A percentile compares a stretch with the other conserved stretches of the same genome.
Conservation (phyloP, 2,888 invertebrate genomes). For the Muschampia plurimacula region DNA sequence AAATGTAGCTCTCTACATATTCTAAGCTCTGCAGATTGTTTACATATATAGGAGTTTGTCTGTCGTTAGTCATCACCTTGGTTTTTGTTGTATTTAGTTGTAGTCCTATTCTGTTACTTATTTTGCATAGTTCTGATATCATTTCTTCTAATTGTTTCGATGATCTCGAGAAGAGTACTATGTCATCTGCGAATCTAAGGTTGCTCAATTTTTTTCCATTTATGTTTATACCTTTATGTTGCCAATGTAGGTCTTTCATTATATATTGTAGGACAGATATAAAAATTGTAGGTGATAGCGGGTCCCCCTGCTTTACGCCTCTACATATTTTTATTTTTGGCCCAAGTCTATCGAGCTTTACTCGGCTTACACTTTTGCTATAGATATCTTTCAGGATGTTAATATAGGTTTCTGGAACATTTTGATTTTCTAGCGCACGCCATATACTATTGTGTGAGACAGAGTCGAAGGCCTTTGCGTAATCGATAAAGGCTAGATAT, state of each 20-base stretch:
- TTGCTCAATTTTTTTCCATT: not conserved
- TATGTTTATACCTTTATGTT: not conserved
- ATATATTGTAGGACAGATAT: not conserved
- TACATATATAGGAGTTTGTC: not conserved
- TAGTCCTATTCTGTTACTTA: not conserved
- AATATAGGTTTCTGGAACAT: too few relatives aligned
- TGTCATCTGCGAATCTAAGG: constrained; percentile 4
- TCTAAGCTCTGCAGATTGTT: not conserved
- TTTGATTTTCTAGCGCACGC: too few relatives aligned
- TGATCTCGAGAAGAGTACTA: not conserved
- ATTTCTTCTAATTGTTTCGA: not conserved
- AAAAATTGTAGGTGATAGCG: not conserved
- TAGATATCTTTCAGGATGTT: not conserved
- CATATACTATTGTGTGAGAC: too few relatives aligned
- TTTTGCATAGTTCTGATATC: not conserved
- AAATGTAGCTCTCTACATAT: not conserved
- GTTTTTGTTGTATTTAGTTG: not conserved
- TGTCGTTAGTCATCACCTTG: not conserved
- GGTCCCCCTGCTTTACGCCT: not conserved
- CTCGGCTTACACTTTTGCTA: not conserved
- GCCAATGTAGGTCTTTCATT: not conserved
- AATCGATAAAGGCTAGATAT: too few relatives aligned
- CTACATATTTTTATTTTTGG: not conserved
- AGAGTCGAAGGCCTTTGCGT: too few relatives aligned
- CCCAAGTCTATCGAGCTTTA: not conserved